These are phyloP conservation scores for Grammomys dolichurus DNA, from an alignment of 2,113 vertebrate species.

Conservation along the genomic window DNA sequence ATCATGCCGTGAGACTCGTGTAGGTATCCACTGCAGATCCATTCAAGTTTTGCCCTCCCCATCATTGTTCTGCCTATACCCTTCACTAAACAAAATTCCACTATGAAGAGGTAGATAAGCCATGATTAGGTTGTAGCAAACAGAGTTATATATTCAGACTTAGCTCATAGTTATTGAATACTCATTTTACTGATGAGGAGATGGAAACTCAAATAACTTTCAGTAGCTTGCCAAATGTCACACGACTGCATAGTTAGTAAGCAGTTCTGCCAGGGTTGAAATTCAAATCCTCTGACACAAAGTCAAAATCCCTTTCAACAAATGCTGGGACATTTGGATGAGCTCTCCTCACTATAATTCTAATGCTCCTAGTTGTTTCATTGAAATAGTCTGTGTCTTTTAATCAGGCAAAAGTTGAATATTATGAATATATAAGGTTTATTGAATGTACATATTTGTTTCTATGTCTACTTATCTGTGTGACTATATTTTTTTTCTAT, in stretches of 20 bases:
- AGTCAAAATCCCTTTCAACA: slow-evolving; percentile 72
- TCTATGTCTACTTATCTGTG: slow-evolving; percentile 4
- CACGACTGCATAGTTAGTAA: slow-evolving; percentile 69
- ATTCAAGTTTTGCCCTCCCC: not conserved
- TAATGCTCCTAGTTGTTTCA: slow-evolving; percentile 48
- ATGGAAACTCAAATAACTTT: slow-evolving; percentile 76
- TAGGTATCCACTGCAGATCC: not conserved
- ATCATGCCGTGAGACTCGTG: not conserved
- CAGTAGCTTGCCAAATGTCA: slow-evolving; percentile 72
- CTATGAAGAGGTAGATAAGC: slow-evolving; percentile 21
- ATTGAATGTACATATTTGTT: slow-evolving; percentile 42
- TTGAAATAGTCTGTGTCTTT: slow-evolving; percentile 23
- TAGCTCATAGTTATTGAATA: slow-evolving; percentile 70
- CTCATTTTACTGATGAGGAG: slow-evolving; percentile 74
- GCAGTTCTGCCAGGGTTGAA: slow-evolving; percentile 68
- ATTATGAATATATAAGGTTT: slow-evolving; percentile 4
- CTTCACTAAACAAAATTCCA: not conserved
- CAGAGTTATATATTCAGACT: slow-evolving; percentile 64
- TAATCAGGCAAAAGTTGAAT: slow-evolving; percentile 17
- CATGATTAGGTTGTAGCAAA: slow-evolving; percentile 43
- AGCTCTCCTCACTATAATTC: slow-evolving; percentile 56
- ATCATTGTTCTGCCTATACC: not conserved
- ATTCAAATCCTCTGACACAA: slow-evolving; percentile 66
- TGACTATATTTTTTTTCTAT: slow-evolving; percentile 55
- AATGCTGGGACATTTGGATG: slow-evolving; percentile 55